Conservation (phyloP, 2,113 vertebrate genomes). For the Atlantisia rogersi region DNA sequence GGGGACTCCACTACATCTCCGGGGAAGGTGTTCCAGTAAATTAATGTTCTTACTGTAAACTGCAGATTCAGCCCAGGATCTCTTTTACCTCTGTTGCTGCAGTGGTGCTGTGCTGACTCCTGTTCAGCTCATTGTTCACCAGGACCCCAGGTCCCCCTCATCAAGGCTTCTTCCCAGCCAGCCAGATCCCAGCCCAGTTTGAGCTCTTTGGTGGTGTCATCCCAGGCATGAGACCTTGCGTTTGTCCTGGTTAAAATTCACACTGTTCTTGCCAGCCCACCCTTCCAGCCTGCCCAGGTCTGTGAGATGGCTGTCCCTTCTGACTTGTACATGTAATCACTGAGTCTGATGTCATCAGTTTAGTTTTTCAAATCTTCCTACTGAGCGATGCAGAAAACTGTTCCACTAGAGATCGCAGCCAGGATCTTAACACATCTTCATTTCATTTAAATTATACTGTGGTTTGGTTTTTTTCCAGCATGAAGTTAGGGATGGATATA, state of each 20-base stretch:
- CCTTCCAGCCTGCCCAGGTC: neutral
- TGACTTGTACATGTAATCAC: neutral
- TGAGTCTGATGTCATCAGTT: neutral
- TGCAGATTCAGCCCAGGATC: too few species aligned
- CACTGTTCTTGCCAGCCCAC: neutral
- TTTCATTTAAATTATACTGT: neutral
- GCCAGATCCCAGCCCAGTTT: too few species aligned
- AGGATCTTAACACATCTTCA: neutral
- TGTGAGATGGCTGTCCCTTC: neutral
- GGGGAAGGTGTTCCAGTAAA: neutral
- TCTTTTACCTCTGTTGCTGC: accelerated
- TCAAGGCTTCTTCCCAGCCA: neutral
- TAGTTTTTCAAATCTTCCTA: neutral
- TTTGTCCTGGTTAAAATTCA: neutral
- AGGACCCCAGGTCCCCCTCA: neutral
- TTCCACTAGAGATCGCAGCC: neutral
- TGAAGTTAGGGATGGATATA: neutral
- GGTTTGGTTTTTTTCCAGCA: neutral
- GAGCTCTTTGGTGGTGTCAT: neutral
- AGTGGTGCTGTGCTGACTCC: neutral
- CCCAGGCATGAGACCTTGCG: neutral
- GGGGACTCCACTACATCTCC: neutral
- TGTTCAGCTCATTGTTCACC: too few species aligned
- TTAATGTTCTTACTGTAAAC: neutral
- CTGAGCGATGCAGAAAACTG: accelerated